Base-by-base conservation (phyloP, 2,113 vertebrate genomes). In the Ursus arctos region DNA sequence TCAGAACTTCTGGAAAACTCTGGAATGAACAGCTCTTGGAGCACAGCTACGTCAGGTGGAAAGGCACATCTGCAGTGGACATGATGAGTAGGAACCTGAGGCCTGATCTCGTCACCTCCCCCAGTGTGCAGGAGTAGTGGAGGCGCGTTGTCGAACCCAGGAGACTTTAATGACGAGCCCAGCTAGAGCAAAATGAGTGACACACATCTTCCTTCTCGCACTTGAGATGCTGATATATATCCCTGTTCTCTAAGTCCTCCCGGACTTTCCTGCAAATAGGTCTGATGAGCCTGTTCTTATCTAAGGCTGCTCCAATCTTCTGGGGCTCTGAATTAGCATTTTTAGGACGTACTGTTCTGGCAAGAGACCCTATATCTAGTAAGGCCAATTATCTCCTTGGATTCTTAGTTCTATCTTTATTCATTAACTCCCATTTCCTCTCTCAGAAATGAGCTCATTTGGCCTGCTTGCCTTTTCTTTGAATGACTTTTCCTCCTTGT, bases 321-420 rank as follows among this genome's bases (percentile, higher is more conserved):
- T 72, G 96, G 97, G 98, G 95, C 88, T 97, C 95, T 69, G 91
- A 94, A 98, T 98, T 98, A 98, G 94, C 97, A 97, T 97, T 98
- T 98, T 97, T 91, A 97, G 92, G 88, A 97, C 92, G 95, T 98
- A 94, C 80, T 61, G 33, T 96, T 97, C 94, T 81, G 74, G 96
- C 95, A 97, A 98, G 97, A 97, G 97, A 97, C 94, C 94, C 93
- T 97, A 65, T 97, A 95, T 93, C 97, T 95, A 97, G 97, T 84
- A 93, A 98, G 97, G 85, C 97, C 97, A 98, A 98, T 98, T 97
- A 98, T 97, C 93, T 98, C 76, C 79, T 94, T 43, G 79, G 96
- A 97, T 95, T 97, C 81, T 92, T 95, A 82, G 90, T 93, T 97
- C 97, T 96, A 97, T 98, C 97, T 98, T 98, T 98, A 98, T 97